phyloP scores from a whole-genome alignment of 1,140 invertebrate genomes.

The Rhagoletis pomonella region DNA sequence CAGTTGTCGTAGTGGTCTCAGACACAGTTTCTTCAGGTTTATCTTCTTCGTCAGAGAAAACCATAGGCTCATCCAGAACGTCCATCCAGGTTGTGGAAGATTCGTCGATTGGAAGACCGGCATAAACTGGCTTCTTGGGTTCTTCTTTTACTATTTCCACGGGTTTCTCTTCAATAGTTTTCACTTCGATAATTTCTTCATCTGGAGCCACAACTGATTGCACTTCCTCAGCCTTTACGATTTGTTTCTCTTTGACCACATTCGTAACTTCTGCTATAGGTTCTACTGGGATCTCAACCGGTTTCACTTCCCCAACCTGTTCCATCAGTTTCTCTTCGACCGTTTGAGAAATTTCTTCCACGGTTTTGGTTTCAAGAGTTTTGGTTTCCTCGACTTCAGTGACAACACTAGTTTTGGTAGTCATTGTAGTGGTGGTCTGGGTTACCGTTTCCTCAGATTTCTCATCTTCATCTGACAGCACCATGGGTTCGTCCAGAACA shows the following conservation, averaged over 20 bases:
- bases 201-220: no score
- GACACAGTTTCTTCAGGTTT: background rate
- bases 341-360: background rate
- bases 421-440: background rate
- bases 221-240: background rate
- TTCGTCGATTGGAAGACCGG: conserved; percentile 75
- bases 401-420: background rate
- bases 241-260: background rate
- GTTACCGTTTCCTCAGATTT: background rate
- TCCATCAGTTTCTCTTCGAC: conserved; percentile 5
- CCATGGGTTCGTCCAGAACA: conserved; percentile 75
- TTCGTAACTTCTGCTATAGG: background rate
- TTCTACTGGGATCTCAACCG: background rate
- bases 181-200: no score
- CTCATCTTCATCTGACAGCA: conserved; percentile 60
- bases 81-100: conserved; percentile 75
- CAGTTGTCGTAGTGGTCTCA: background rate
- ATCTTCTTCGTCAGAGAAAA: conserved; percentile 62
- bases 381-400: background rate
- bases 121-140: conserved; percentile 67
- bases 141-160: background rate
- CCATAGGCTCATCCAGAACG: conserved; percentile 76
- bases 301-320: background rate
- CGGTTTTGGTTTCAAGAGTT: background rate
- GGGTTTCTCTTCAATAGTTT: background rate